Conservation (phyloP, 2,113 vertebrate genomes). For the Caracal caracal region DNA sequence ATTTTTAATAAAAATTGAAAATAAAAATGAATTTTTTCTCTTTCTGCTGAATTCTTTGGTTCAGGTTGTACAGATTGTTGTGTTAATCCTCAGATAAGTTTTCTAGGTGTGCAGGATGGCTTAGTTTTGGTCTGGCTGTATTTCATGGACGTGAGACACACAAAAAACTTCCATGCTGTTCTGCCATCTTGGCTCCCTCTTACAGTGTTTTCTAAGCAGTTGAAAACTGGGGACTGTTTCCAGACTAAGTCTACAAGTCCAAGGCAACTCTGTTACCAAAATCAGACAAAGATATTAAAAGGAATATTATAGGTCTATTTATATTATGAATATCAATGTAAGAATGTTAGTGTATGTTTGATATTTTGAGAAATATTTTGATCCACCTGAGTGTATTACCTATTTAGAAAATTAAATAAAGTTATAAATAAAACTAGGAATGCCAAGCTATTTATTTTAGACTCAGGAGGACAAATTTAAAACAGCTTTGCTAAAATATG, state of each 20-base stretch:
- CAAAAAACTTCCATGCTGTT: too few relatives aligned
- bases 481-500: neutral
- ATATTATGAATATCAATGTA: neutral
- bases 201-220: neutral
- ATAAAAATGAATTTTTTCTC: too few relatives aligned
- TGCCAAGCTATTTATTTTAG: neutral
- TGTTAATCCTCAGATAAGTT: too few relatives aligned
- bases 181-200: too few relatives aligned
- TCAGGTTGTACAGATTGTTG: too few relatives aligned
- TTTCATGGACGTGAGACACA: too few relatives aligned
- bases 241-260: neutral
- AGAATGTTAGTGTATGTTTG: neutral
- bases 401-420: slow-evolving; percentile 46
- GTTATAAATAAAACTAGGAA: neutral
- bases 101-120: too few relatives aligned
- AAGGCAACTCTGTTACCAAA: neutral
- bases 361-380: slow-evolving; percentile 10
- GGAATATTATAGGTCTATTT: neutral
- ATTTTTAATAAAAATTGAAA: too few relatives aligned
- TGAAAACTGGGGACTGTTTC: neutral
- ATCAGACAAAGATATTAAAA: slow-evolving; percentile 15
- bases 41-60: too few relatives aligned
- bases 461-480: neutral
- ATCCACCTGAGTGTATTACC: neutral
- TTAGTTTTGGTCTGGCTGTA: too few relatives aligned